Evolutionary conservation across 2,888 invertebrate genomes (phyloP), one percentile per base, ranked within the genome.

Genomic region (Notodonta ziczac): DNA sequence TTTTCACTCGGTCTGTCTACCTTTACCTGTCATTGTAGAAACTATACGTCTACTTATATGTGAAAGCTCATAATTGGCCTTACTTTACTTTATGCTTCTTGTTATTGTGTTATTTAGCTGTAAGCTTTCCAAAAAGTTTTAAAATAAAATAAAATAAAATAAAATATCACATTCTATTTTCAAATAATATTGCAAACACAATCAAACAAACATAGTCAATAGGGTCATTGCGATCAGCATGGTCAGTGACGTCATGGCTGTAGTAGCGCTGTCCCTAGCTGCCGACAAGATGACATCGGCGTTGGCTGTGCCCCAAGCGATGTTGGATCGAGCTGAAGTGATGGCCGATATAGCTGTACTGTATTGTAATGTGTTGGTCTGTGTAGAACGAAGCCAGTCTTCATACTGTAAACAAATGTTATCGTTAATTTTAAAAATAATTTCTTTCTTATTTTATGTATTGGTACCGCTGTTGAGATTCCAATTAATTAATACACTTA

Each of bases 221-320:
- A 81, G 0, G 24, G 77, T 60, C 74, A 80, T 74, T 9, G 65
- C 42, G 4, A 78, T 48, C 2, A 86, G 13, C 51, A 87, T 61
- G 0, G 77, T 70, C 0, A 78, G 55, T 12, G 91, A 90, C 6
- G 79, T 75, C 4, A 82, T 61, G 5, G 73, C 63, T 0, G 66
- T 68, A 0, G 82, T 62, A 0, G 91, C 85, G 5, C 85, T 75
- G 24, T 69, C 85, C 61, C 77, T 82, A 0, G 84, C 83, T 0
- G 91, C 90, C 4, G 69, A 69, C 3, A 89, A 39, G 24, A 93
- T 82, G 0, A 59, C 68, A 6, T 91, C 89, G 2, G 80, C 90
- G 14, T 91, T 87, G 0, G 67, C 75, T 1, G 80, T 81, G 0
- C 91, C 93, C 92, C 93, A 93, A 0, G 77, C 84, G 12, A 90